Conservation (phyloP, 2,113 vertebrate species). For the Myotis davidii region DNA sequence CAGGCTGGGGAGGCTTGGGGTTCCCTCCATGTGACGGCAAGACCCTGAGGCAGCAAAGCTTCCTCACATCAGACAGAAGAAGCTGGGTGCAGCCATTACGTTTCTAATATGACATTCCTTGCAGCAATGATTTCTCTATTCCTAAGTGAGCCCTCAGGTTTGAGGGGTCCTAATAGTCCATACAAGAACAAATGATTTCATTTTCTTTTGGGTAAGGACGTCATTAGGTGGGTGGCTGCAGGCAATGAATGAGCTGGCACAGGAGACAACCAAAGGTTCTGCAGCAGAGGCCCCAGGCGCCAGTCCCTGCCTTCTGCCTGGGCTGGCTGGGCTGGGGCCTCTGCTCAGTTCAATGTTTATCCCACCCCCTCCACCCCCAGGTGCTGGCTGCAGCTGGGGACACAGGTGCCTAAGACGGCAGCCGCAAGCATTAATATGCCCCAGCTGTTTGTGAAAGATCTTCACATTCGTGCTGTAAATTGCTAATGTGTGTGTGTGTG, state of each 20-base stretch:
- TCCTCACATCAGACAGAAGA: not conserved
- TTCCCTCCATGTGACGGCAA: not conserved
- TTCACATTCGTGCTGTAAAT: not conserved
- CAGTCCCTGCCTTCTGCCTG: not conserved
- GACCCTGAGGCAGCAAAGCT: not conserved
- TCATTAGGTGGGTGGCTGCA: not conserved
- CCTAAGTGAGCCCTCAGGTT: not conserved
- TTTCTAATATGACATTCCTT: not conserved
- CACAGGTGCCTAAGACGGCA: not conserved
- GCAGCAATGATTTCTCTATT: not conserved
- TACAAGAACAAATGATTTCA: not conserved
- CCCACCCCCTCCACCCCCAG: fast-evolving
- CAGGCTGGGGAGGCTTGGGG: fast-evolving
- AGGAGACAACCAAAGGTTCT: not conserved
- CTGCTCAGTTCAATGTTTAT: not conserved
- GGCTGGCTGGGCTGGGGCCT: not conserved
- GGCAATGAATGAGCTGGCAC: not conserved
- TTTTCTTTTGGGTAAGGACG: not conserved
- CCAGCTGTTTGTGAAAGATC: not conserved
- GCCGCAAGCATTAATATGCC: not conserved
- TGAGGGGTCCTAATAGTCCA: constrained; percentile 10
- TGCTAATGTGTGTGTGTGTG: too few species aligned
- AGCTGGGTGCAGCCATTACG: not conserved
- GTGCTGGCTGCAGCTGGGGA: not conserved
- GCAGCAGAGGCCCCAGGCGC: not conserved